phyloP scores from a whole-genome alignment of 2,113 vertebrate species.

The Larimichthys crocea region DNA sequence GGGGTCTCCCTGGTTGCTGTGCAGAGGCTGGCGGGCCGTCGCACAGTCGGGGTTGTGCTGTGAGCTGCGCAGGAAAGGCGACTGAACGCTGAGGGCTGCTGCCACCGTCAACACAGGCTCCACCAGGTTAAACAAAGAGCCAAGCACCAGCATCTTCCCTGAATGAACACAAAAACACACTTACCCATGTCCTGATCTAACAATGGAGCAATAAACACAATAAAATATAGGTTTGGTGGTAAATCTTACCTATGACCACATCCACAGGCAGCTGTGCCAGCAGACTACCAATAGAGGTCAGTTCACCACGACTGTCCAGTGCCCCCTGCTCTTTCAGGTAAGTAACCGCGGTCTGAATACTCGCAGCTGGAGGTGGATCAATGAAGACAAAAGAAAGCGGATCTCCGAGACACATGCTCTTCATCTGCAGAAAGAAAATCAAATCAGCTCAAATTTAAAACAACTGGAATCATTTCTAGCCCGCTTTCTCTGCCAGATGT shows the following conservation, averaged over 20 bases:
- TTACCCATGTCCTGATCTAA: background rate
- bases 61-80: constrained; percentile 87
- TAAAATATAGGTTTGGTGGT: background rate
- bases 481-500: background rate
- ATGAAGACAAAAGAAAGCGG: constrained; percentile 92
- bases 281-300: constrained; percentile 89
- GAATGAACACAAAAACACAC: constrained; percentile 16
- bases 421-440: constrained; percentile 85
- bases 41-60: constrained; percentile 85
- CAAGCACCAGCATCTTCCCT: constrained; percentile 95
- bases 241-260: constrained; percentile 90
- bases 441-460: background rate
- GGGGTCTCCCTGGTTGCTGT: constrained; percentile 92
- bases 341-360: constrained; percentile 89
- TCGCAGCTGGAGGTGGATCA: constrained; percentile 89
- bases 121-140: constrained; percentile 87
- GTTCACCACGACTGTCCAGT: constrained; percentile 81
- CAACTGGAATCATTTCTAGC: background rate
- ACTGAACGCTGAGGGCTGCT: constrained; percentile 89
- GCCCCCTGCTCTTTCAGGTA: constrained; percentile 93
- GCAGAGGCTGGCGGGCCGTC: constrained; percentile 84
- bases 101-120: constrained; percentile 90
- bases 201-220: background rate
- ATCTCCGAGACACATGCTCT: constrained; percentile 93
- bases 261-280: constrained; percentile 93